Conservation (phyloP, 2,797 vertebrate genomes). For the Arctocebus calabarensis region DNA sequence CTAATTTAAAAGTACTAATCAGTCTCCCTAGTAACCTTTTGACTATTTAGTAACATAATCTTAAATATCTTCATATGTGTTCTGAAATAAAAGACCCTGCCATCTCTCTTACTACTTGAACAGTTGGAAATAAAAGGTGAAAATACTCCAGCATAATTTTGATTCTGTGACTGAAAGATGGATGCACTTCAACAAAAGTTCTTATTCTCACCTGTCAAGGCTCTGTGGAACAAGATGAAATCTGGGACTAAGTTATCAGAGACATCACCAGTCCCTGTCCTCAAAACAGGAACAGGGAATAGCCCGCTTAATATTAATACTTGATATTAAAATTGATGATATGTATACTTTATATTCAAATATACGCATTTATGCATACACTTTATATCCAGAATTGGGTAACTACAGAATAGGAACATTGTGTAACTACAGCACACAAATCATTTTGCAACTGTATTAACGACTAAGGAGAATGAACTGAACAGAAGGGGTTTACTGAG, state of each 20-base stretch:
- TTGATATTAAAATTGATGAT: background rate
- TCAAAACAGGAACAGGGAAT: background rate
- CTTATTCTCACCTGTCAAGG: background rate
- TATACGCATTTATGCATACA: background rate
- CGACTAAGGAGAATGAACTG: background rate
- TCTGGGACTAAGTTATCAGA: background rate
- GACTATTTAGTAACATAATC: background rate
- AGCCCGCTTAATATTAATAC: background rate
- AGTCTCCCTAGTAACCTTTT: constrained; percentile 31
- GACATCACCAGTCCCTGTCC: background rate
- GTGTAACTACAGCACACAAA: background rate
- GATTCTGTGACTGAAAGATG: background rate
- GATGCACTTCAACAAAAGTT: constrained; percentile 20
- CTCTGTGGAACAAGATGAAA: background rate
- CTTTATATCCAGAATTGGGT: constrained; percentile 5
- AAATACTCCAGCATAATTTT: background rate
- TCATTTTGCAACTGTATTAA: background rate
- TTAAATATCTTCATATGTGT: constrained; percentile 22
- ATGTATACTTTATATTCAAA: background rate
- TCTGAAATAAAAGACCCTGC: constrained; percentile 35
- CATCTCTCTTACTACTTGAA: constrained; percentile 48
- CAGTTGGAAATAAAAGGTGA: background rate
- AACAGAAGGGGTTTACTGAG: background rate
- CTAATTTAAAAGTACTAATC: constrained; percentile 53
- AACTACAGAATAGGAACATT: background rate